phyloP scores from a whole-genome alignment of 1,140 invertebrate species.

The Ganaspis sp. region DNA sequence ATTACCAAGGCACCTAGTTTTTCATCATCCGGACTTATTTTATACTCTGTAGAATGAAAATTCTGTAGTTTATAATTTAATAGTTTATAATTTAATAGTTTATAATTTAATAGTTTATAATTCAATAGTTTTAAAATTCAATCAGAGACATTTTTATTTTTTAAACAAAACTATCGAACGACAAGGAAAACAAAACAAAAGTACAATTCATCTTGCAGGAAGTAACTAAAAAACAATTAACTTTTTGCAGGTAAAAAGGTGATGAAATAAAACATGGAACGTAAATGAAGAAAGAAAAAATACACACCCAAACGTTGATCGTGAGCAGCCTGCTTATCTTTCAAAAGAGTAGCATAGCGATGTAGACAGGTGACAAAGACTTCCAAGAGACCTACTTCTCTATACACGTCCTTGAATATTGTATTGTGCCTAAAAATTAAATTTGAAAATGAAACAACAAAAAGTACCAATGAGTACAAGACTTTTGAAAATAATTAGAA shows the following conservation, averaged over 20 bases:
- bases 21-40: conserved; percentile 82
- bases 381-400: conserved; percentile 98
- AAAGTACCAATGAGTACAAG: too few species aligned
- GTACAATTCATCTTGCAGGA: background rate
- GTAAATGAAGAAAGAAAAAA: conserved; percentile 19
- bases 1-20: conserved; percentile 89
- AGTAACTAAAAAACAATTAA: too few species aligned
- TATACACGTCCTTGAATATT: conserved; percentile 98
- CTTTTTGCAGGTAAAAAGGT: background rate
- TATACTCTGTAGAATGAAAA: conserved; percentile 69
- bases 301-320: conserved; percentile 71
- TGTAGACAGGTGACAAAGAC: conserved; percentile 96
- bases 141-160: conserved; percentile 22
- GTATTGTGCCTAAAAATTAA: conserved; percentile 87
- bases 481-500: too few species aligned
- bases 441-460: too few species aligned
- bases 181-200: too few species aligned
- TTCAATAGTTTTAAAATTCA: conserved; percentile 22
- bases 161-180: too few species aligned
- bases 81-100: too few species aligned
- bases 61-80: conserved; percentile 7
- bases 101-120: too few species aligned
- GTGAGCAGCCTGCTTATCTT: conserved; percentile 80
- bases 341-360: conserved; percentile 87
- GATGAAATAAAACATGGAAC: background rate